Conservation (phyloP, 2,113 vertebrate genomes). For the Boulengeromyrus knoepffleri region DNA sequence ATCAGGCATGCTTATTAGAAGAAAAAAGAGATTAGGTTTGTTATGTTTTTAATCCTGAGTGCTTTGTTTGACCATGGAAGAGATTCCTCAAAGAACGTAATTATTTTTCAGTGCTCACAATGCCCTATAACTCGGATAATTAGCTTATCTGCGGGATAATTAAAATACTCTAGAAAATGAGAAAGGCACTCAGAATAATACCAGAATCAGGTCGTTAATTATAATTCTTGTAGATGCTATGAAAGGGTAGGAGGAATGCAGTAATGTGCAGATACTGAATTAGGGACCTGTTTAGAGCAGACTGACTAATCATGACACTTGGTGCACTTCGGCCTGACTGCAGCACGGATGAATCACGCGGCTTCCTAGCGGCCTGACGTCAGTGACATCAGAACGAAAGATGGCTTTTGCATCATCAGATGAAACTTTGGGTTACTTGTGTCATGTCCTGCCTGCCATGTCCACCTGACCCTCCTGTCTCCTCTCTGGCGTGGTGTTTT, state of each 20-base stretch:
- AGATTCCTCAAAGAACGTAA: slow-evolving; percentile 60
- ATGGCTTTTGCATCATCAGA: neutral
- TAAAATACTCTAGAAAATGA: slow-evolving; percentile 53
- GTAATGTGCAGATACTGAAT: neutral
- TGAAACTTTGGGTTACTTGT: neutral
- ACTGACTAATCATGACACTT: slow-evolving; percentile 22
- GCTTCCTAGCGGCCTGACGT: neutral
- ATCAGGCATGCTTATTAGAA: slow-evolving; percentile 47
- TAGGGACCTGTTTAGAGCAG: neutral
- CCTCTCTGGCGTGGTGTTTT: neutral
- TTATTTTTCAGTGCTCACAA: slow-evolving; percentile 53
- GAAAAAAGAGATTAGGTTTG: slow-evolving; percentile 51
- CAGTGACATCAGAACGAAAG: neutral
- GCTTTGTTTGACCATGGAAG: slow-evolving; percentile 53
- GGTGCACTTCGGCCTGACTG: slow-evolving; percentile 25
- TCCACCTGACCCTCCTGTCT: no score
- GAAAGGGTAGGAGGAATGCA: slow-evolving; percentile 22
- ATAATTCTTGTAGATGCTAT: slow-evolving; percentile 51
- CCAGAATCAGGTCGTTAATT: slow-evolving; percentile 48
- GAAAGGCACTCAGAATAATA: slow-evolving; percentile 47
- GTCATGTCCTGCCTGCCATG: no score
- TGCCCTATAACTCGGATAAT: slow-evolving; percentile 60
- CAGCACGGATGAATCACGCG: slow-evolving; percentile 11
- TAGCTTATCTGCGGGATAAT: slow-evolving; percentile 64
- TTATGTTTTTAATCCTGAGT: slow-evolving; percentile 55